These are phyloP conservation scores for Argyra leucocephala DNA, from an alignment of 2,888 invertebrate species.

Conservation along the genomic window DNA sequence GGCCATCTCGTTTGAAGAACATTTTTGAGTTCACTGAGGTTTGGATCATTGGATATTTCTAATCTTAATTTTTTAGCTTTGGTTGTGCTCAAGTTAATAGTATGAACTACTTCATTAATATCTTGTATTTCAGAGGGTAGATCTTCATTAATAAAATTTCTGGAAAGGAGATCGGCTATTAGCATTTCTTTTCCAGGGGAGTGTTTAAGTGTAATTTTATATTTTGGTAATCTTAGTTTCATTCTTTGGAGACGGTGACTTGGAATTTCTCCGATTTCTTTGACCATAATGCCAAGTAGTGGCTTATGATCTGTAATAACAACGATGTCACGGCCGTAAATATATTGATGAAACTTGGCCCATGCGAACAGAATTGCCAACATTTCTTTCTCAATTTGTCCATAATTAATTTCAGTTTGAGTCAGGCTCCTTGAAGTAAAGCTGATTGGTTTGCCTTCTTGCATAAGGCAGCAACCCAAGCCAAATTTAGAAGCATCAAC, in stretches of 20 bases:
- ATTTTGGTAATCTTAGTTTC: conserved; percentile 16
- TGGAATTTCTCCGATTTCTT: background rate
- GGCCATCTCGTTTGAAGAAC: background rate
- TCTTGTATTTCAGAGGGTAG: too few relatives aligned
- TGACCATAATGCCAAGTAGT: background rate
- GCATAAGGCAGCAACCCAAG: conserved; percentile 15
- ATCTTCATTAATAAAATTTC: too few relatives aligned
- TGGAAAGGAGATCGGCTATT: too few relatives aligned
- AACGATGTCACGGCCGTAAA: conserved; percentile 11
- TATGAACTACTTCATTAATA: too few relatives aligned
- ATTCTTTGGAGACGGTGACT: background rate
- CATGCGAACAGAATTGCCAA: conserved; percentile 13
- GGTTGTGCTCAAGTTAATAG: too few relatives aligned
- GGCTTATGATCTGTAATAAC: conserved; percentile 11
- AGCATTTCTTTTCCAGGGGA: too few relatives aligned
- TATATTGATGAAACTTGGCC: conserved; percentile 11
- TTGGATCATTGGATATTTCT: too few relatives aligned
- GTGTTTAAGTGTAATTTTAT: too few relatives aligned
- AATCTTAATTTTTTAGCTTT: too few relatives aligned
- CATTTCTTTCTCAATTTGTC: background rate
- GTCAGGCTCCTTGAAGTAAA: background rate
- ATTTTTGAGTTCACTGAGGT: too few relatives aligned
- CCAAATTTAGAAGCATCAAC: conserved; percentile 17
- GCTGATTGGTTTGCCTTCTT: conserved; percentile 15
- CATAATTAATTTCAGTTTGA: background rate